Evolutionary conservation across 2,797 vertebrate species (phyloP), one percentile per base, ranked within the genome.

Genomic region (Spondyliosoma cantharus): DNA sequence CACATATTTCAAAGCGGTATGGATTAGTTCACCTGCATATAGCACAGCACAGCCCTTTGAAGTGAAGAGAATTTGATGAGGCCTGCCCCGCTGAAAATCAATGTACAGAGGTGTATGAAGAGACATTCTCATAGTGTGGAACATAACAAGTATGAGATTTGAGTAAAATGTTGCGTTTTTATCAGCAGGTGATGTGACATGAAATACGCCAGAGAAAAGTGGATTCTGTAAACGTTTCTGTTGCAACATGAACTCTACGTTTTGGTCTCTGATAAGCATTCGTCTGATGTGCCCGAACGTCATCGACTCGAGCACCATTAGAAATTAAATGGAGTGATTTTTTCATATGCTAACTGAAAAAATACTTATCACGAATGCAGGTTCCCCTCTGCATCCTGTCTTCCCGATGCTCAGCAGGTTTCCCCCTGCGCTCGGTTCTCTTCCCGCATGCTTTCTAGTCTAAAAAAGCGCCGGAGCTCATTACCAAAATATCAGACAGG

Each of bases 311-410:
- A 76, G 71, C 49, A 66, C 65, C 16, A 74, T 86, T 87, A 71
- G 69, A 74, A 71, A 49, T 19, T 0, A 11, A 66, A 83, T 62
- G 61, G 16, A 71, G 73, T 69, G 24, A 83, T 81, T 81, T 72
- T 42, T 85, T 87, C 72, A 29, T 56, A 84, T 81, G 85, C 37
- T 81, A 90, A 92, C 88, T 69, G 58, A 62, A 80, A 80, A 80
- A 60, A 45, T 11, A 62, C 63, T 84, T 73, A 81, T 74, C 68
- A 0, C 53, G 65, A 76, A 82, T 19, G 64, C 66, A 71, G 60
- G 50, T 53, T 65, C 24, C 46, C 17, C 37, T 37, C 68, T n/a
- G 56, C 49, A 16, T 46, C 25, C 29, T 3, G 1, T 50, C 64
- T 45, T 61, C 27, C 54, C 27, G 17, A 52, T 52, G 5, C 64